A percentile compares a stretch with the other conserved stretches of the same genome.
These are phyloP conservation scores for Neodiprion lecontei DNA, from an alignment of 1,140 invertebrate genomes.

Conservation along the genomic window DNA sequence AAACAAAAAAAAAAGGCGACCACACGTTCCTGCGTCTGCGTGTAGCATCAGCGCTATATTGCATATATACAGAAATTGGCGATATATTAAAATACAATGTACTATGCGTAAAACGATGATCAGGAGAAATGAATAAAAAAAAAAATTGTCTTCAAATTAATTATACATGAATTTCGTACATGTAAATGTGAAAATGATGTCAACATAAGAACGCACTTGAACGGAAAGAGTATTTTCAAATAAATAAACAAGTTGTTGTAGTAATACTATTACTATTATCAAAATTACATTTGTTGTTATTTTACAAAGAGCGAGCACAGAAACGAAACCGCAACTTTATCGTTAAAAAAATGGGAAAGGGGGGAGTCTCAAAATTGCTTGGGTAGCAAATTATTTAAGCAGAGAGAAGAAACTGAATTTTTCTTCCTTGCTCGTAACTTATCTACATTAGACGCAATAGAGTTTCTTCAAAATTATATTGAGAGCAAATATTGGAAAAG, in stretches of 20 bases:
- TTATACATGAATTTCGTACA: background rate
- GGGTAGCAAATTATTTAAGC: too few species aligned
- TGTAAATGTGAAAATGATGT: background rate
- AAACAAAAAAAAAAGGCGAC: too few species aligned
- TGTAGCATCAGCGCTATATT: background rate
- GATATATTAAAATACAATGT: slow-evolving; percentile 1
- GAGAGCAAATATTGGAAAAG: background rate
- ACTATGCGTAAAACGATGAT: background rate
- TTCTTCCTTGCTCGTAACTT: background rate
- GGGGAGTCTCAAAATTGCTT: too few species aligned
- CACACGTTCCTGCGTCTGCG: too few species aligned
- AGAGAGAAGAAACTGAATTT: background rate
- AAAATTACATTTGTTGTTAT: background rate
- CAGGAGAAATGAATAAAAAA: background rate
- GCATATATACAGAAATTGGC: background rate
- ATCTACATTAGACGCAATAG: background rate
- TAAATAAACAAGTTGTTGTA: background rate
- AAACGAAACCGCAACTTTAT: too few species aligned
- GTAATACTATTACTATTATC: too few species aligned
- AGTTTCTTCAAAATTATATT: background rate
- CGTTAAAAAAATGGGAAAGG: too few species aligned
- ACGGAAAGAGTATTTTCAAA: background rate
- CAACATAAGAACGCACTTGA: background rate
- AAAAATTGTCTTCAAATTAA: background rate
- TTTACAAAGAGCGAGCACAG: background rate